Percentiles rank a stretch among this genome's conserved stretches.
Evolutionary conservation across 2,888 invertebrate genomes (phyloP).

Genomic region (Philaethria dido): DNA sequence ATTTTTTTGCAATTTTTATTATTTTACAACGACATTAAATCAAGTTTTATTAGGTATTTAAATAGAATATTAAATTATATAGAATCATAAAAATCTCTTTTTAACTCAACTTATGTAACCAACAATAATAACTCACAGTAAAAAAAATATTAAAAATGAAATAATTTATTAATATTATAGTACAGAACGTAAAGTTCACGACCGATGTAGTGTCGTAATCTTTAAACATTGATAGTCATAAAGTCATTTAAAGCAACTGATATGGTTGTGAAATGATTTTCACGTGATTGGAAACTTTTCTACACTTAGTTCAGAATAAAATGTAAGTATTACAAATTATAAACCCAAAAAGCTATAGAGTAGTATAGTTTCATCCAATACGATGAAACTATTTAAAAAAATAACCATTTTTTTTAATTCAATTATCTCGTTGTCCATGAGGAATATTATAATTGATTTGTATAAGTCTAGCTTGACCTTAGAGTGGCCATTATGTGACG

Average conservation of each 20-base stretch:
- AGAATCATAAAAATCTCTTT: no score
- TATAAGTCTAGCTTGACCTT: background rate
- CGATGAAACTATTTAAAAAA: no score
- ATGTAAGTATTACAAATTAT: background rate
- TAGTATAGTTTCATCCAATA: no score
- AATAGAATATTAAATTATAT: no score
- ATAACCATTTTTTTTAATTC: no score
- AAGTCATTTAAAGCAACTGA: constrained; percentile 3
- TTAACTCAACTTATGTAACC: background rate
- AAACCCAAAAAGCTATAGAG: no score
- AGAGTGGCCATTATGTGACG: background rate
- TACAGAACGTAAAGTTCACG: background rate
- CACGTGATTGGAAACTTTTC: constrained; percentile 24
- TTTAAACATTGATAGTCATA: constrained; percentile 1
- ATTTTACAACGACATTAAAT: no score
- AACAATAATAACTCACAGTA: background rate
- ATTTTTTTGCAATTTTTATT: no score
- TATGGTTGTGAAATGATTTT: constrained; percentile 19
- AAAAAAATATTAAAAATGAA: background rate
- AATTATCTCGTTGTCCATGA: background rate
- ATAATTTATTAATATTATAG: background rate
- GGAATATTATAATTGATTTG: background rate
- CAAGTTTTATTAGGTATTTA: no score
- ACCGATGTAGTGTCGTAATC: background rate
- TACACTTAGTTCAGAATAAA: background rate